Evolutionary conservation across 2,113 vertebrate genomes (phyloP).

Genomic region (Tautogolabrus adspersus): DNA sequence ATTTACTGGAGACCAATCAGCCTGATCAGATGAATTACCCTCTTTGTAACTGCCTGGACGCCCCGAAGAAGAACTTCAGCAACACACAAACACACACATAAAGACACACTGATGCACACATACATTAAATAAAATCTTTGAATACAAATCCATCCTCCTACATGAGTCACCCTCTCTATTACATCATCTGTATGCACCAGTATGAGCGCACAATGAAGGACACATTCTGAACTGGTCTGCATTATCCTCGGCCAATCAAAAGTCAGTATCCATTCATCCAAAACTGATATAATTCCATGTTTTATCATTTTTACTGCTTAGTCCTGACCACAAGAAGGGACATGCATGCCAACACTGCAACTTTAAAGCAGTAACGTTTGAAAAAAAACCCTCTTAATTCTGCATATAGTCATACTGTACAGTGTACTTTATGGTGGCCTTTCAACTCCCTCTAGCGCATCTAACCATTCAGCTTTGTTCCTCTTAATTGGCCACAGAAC

Average conservation of each 20-base stretch:
- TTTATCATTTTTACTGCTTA: conserved; percentile 1
- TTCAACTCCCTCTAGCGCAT: conserved; percentile 52
- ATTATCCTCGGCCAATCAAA: not conserved
- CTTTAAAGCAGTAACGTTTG: conserved; percentile 16
- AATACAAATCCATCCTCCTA: not conserved
- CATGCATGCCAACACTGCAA: not conserved
- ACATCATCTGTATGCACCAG: not conserved
- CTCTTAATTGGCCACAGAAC: conserved; percentile 66
- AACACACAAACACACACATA: conserved; percentile 30
- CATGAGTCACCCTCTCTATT: not conserved
- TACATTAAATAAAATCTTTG: not conserved
- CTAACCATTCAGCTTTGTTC: conserved; percentile 61
- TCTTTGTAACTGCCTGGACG: conserved; percentile 73
- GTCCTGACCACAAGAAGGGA: conserved; percentile 2
- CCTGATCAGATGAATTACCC: conserved; percentile 81
- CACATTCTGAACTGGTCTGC: not conserved
- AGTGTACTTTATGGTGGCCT: conserved; percentile 58
- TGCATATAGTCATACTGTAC: conserved; percentile 4
- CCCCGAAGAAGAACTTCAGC: conserved; percentile 53
- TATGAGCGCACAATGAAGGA: not conserved
- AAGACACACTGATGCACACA: not conserved
- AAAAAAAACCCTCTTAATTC: conserved; percentile 34
- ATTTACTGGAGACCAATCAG: conserved; percentile 83
- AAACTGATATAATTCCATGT: not conserved
- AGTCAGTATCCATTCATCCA: not conserved